Evolutionary conservation across 64 coral and sea anemone genomes (phyloP), one percentile per base, ranked within the genome.

Genomic region (Cladopsammia gracilis): DNA sequence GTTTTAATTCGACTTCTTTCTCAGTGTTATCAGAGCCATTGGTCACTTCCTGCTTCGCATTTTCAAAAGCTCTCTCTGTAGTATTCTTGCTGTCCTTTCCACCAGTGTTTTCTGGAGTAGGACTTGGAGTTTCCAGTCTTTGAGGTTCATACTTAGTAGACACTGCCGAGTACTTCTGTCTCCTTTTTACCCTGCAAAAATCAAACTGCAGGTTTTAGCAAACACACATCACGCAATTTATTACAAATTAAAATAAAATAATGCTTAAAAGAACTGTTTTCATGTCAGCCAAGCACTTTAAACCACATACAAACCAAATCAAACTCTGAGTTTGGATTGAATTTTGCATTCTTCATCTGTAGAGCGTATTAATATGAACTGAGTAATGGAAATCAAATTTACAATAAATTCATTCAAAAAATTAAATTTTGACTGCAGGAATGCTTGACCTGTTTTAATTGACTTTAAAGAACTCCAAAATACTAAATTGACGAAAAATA

Each of bases 111-210:
- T 68, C 44, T 13, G 62, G 61, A 50, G 43, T 64, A 48, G 80
- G 18, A n/a, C 62, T 84, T 84, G 10, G 80, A 12, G 44, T 68
- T 2, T 67, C 62, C 49, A 24, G 43, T 67, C 34, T 67, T 64
- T 6, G 18, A 65, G 20, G 16, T 84, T 46, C 43, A 50, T 67
- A 3, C 8, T n/a, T 7, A 44, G 14, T 19, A 3, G 62, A 84
- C 34, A 47, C 6, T 62, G 34, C 22, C 44, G 56, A 26, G 25
- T 18, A 46, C 46, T 84, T 67, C 10, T 84, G 12, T 47, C 13
- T 60, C 20, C 46, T 64, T 68, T 48, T 84, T 10, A 50, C 44
- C 13, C 80, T 84, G 46, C 18, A 84, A 51, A 51, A 84, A 24
- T 11, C 1, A 23, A 24, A 67, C 11, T 13, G 11, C 7, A 47